Base-by-base conservation (phyloP, 2,888 invertebrate species). In the Euplexia lucipara region DNA sequence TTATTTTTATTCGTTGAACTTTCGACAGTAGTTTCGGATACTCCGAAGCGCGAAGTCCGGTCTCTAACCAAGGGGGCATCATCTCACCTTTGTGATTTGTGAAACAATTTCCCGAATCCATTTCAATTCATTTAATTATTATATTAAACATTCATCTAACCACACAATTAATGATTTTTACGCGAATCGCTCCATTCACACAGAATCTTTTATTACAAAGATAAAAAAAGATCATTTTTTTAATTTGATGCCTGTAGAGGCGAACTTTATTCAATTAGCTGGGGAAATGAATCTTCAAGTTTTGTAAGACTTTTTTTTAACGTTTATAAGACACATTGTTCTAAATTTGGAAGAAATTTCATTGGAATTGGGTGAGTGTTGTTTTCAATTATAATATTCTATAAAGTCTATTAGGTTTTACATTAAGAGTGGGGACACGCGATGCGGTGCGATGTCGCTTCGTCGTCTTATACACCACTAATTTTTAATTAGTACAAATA, bases 201-300 rank as follows among this genome's bases (percentile, higher is more conserved):
- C 45, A 16, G n/a, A 72, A 72, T 66, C 78, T 66, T 77, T 77
- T 59, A 74, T 74, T 42, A 44, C 53, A 52, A 39, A 74, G 76
- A 78, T n/a, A n/a, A 65, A 79, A 81, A 74, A 78, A 49, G 59
- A 70, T 12, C 52, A n/a, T 20, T 64, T 79, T 79, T 79, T 79
- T 76, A 76, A 81, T 80, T 79, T 66, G 65, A 82, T 66, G 70
- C 53, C 56, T 62, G 68, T 70, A 37, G 61, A 62, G 48, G 48
- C 32, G 48, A 66, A 80, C 63, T 81, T 79, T 75, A 75, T 81
- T 79, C 63, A 79, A 79, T 79, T 79, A 81, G 81, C 67, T n/a
- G 16, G 34, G 18, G 67, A 72, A 75, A 80, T 79, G 80, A 79
- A 75, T 79, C 58, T 78, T 57, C 48, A 61, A 78, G 65, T 80